Percentiles rank a stretch among this genome's conserved stretches.
Evolutionary conservation across 2,888 invertebrate genomes (phyloP).

Genomic region (Drosophila barbarae): DNA sequence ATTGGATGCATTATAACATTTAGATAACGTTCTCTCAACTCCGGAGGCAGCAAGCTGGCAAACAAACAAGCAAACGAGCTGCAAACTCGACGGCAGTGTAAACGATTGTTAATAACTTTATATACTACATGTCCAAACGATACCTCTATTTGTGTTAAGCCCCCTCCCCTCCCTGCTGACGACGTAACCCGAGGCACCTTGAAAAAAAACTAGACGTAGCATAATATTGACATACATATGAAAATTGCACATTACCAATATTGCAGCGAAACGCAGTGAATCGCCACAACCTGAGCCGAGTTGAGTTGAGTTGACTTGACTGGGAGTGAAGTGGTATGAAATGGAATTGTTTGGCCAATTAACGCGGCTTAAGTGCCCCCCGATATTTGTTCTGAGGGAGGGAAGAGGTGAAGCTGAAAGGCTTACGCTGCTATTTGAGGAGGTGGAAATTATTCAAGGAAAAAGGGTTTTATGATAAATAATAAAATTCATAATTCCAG

Average conservation of each 20-base stretch:
- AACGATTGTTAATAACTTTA: constrained; percentile 56
- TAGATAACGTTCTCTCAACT: constrained; percentile 38
- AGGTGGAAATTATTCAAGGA: constrained; percentile 2
- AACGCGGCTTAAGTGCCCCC: constrained; percentile 29
- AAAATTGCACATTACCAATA: constrained; percentile 53
- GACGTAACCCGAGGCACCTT: constrained; percentile 57
- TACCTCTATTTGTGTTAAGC: constrained; percentile 18
- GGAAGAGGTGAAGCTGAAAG: constrained; percentile 3
- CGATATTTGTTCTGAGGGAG: constrained; percentile 10
- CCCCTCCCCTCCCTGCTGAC: constrained; percentile 7
- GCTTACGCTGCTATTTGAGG: not conserved
- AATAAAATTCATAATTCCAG: not conserved
- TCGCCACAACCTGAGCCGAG: constrained; percentile 9
- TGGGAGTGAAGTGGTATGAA: constrained; percentile 6
- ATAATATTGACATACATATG: constrained; percentile 61
- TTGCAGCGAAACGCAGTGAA: constrained; percentile 30
- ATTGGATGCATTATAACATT: constrained; percentile 48
- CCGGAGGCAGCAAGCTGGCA: constrained; percentile 23
- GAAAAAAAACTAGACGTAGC: constrained; percentile 52
- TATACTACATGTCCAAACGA: constrained; percentile 22
- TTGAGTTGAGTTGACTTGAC: constrained; percentile 1
- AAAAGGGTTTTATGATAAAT: not conserved
- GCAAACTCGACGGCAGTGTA: constrained; percentile 30
- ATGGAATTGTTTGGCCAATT: constrained; percentile 31
- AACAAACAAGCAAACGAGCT: constrained; percentile 23